phyloP scores from a whole-genome alignment of 2,113 vertebrate genomes.

The Grantiella picta region DNA sequence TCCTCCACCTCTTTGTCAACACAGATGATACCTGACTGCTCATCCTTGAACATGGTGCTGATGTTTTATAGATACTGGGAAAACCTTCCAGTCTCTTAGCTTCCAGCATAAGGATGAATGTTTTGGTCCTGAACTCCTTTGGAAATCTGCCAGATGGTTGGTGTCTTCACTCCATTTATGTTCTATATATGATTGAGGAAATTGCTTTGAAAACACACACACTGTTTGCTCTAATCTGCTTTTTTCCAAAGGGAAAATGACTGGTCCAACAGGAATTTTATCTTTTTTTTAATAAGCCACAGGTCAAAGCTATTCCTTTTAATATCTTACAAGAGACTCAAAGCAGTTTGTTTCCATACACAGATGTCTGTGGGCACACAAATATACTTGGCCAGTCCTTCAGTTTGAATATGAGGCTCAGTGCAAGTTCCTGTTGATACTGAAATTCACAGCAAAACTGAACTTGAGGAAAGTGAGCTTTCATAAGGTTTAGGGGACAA shows the following conservation, averaged over 20 bases:
- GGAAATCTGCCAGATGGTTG: neutral
- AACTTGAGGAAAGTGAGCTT: neutral
- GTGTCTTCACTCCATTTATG: neutral
- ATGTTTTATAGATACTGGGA: neutral
- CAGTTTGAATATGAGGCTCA: neutral
- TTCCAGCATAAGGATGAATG: neutral
- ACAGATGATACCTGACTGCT: slow-evolving; percentile 1
- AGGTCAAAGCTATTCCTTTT: neutral
- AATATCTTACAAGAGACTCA: neutral
- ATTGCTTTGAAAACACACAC: neutral
- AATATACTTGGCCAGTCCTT: neutral
- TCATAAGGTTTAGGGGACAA: neutral
- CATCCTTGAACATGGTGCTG: neutral
- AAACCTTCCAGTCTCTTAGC: neutral
- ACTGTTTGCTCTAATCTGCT: neutral
- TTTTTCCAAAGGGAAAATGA: neutral
- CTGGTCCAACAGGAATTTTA: neutral
- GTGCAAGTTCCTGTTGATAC: neutral
- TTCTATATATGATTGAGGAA: neutral
- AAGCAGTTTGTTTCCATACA: neutral
- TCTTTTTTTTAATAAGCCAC: neutral
- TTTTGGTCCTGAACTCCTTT: neutral
- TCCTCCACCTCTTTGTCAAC: neutral
- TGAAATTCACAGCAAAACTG: neutral
- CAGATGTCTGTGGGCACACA: neutral